Conservation (phyloP, 2,797 vertebrate genomes). For the Miichthys miiuy region DNA sequence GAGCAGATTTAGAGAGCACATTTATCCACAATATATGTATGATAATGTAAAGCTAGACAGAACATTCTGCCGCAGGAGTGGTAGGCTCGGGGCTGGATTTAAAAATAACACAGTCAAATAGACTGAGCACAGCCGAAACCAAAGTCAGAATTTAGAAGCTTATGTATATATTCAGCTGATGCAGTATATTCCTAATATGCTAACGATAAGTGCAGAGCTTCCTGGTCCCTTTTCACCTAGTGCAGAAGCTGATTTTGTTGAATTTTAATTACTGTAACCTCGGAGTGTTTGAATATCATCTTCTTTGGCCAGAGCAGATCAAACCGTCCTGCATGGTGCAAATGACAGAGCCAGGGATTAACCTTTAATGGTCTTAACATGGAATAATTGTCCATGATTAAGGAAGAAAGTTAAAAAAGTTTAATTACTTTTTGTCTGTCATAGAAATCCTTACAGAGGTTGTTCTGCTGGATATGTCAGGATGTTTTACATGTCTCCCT, state of each 20-base stretch:
- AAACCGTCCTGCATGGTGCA: slow-evolving; percentile 6
- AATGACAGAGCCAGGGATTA: slow-evolving; percentile 6
- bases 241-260: background rate
- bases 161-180: background rate
- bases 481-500: slow-evolving; percentile 17
- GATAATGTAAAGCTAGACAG: no score
- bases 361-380: slow-evolving; percentile 22
- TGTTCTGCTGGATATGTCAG: background rate
- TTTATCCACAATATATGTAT: no score
- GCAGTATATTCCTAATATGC: background rate
- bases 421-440: background rate
- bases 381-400: background rate
- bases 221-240: background rate
- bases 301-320: background rate
- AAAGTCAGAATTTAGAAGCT: background rate
- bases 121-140: background rate
- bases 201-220: background rate
- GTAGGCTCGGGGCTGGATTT: background rate
- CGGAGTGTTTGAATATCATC: slow-evolving; percentile 17
- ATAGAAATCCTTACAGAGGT: background rate
- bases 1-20: no score
- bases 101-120: background rate
- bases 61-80: background rate
- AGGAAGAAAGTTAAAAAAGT: background rate
- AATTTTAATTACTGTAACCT: slow-evolving; percentile 11